Conservation (phyloP, 2,797 vertebrate species). For the Muscicapa comitata region DNA sequence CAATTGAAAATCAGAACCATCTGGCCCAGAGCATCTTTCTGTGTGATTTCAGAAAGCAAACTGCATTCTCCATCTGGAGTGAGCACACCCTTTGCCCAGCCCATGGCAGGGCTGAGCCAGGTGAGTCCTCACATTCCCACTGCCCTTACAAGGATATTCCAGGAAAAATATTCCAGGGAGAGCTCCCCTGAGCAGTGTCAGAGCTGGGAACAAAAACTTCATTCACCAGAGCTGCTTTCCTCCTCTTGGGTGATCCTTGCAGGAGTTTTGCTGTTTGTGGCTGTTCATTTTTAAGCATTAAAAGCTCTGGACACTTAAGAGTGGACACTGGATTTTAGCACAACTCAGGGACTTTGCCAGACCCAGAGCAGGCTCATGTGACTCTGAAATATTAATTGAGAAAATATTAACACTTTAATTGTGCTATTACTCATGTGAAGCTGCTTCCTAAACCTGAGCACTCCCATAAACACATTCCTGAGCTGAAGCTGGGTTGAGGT, state of each 20-base stretch:
- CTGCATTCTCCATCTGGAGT: neutral
- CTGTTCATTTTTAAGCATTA: neutral
- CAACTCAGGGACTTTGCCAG: neutral
- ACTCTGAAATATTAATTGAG: neutral
- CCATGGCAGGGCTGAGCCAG: neutral
- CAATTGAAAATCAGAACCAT: neutral
- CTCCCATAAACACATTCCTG: neutral
- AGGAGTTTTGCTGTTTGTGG: neutral
- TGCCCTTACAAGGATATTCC: neutral
- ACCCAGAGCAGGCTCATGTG: neutral
- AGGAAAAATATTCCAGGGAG: neutral
- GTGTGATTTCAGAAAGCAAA: neutral
- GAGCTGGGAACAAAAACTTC: neutral
- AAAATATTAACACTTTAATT: neutral
- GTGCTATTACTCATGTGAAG: neutral
- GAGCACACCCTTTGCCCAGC: neutral
- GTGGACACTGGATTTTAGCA: neutral
- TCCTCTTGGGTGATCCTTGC: slow-evolving; percentile 12
- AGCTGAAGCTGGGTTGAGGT: neutral
- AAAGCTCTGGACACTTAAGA: neutral
- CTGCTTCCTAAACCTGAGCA: neutral
- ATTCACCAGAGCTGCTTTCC: neutral
- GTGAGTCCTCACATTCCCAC: neutral
- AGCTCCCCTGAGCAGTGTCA: neutral
- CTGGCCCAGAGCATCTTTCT: neutral